Evolutionary conservation across 2,797 vertebrate species (phyloP).

Genomic region (Ctenopoma kingsleyae): DNA sequence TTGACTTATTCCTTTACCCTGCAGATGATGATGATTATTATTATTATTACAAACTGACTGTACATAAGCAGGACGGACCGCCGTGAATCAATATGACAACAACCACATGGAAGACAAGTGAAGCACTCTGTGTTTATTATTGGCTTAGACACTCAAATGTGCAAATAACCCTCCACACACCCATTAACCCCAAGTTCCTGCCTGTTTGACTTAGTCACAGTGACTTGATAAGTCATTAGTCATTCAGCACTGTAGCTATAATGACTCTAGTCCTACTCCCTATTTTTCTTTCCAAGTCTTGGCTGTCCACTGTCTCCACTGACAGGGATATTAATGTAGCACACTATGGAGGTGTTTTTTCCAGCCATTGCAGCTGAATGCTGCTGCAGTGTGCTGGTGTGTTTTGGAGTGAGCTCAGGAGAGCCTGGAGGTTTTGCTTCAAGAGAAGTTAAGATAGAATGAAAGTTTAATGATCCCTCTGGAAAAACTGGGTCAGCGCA

Average conservation of each 20-base stretch:
- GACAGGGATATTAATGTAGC: conserved; percentile 48
- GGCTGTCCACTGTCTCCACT: conserved; percentile 40
- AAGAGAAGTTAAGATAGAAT: conserved; percentile 63
- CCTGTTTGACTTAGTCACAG: conserved; percentile 50
- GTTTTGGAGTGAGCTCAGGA: conserved; percentile 46
- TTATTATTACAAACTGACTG: conserved; percentile 69
- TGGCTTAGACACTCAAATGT: conserved; percentile 48
- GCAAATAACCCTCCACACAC: conserved; percentile 52
- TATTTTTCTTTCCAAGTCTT: conserved; percentile 26
- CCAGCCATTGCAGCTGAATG: conserved; percentile 26
- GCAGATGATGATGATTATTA: conserved; percentile 54
- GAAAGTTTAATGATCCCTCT: conserved; percentile 70
- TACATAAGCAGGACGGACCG: conserved; percentile 38
- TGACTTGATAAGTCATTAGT: conserved; percentile 66
- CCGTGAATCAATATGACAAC: conserved; percentile 78
- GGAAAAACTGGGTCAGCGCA: conserved; percentile 68
- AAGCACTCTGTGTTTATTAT: conserved; percentile 44
- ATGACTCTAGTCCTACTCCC: conserved; percentile 31
- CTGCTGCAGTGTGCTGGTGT: conserved; percentile 19
- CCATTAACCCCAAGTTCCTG: conserved; percentile 57
- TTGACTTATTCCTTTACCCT: conserved; percentile 53
- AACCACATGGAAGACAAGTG: conserved; percentile 37
- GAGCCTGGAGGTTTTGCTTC: conserved; percentile 57
- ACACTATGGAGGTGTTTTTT: conserved; percentile 27
- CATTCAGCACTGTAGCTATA: conserved; percentile 50